Evolutionary conservation across 2,797 vertebrate genomes (phyloP).

Genomic region (Sciaenops ocellatus): DNA sequence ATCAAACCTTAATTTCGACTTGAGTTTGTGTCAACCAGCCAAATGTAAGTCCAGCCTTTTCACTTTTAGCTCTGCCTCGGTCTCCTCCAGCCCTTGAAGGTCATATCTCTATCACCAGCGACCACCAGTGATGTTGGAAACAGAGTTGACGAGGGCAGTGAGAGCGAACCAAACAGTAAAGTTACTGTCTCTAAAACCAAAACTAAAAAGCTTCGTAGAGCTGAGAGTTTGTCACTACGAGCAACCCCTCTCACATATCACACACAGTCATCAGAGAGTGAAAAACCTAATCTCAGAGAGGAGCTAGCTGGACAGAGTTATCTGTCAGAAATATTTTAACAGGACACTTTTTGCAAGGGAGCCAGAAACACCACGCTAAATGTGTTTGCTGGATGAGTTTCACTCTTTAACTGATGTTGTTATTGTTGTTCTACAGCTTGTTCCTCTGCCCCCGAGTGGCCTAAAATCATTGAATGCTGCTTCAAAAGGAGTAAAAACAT

Average conservation of each 20-base stretch:
- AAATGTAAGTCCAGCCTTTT: background rate
- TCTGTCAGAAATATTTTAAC: no score
- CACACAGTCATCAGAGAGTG: background rate
- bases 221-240: no score
- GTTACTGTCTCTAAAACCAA: background rate
- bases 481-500: background rate
- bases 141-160: background rate
- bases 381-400: background rate
- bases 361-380: background rate
- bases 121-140: background rate
- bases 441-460: background rate
- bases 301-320: no score
- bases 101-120: background rate
- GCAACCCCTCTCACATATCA: background rate
- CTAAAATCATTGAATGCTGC: background rate
- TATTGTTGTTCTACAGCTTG: background rate
- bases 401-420: background rate
- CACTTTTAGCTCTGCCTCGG: background rate
- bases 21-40: background rate
- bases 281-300: background rate
- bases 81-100: background rate
- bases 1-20: background rate
- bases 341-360: background rate
- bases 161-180: background rate
- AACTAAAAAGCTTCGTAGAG: background rate